A percentile compares a stretch with the other conserved stretches of the same genome.
Evolutionary conservation across 2,113 vertebrate genomes (phyloP).

Genomic region (Mobula birostris): DNA sequence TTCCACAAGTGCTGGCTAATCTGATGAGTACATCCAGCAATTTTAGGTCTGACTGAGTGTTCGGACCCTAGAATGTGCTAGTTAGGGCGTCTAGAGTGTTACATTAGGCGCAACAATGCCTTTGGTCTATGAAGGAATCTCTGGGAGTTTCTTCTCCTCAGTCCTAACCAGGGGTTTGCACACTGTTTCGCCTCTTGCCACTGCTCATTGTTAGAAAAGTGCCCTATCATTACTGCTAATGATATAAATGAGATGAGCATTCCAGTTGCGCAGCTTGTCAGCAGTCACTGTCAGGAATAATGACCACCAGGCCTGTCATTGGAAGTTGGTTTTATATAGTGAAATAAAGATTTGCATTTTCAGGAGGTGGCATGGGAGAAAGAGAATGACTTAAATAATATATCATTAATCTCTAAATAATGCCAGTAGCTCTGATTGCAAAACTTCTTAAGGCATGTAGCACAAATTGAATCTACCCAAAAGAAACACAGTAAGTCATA

Average conservation of each 20-base stretch:
- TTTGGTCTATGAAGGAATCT: background rate
- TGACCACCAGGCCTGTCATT: background rate
- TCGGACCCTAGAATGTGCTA: background rate
- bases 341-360: background rate
- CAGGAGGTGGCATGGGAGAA: background rate
- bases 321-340: background rate
- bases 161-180: too few relatives aligned
- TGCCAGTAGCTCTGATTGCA: background rate
- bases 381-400: background rate
- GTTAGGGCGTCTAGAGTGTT: background rate
- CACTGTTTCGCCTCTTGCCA: too few relatives aligned
- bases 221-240: too few relatives aligned
- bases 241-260: too few relatives aligned
- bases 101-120: background rate
- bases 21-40: too few relatives aligned
- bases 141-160: background rate
- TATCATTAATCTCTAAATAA: background rate
- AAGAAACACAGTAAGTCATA: background rate
- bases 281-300: too few relatives aligned
- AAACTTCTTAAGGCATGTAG: background rate
- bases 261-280: too few relatives aligned
- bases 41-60: too few relatives aligned
- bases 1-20: too few relatives aligned
- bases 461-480: background rate
- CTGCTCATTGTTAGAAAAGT: too few relatives aligned